phyloP scores from a whole-genome alignment of 2,888 invertebrate species.

The Drosophila fulvimacula region DNA sequence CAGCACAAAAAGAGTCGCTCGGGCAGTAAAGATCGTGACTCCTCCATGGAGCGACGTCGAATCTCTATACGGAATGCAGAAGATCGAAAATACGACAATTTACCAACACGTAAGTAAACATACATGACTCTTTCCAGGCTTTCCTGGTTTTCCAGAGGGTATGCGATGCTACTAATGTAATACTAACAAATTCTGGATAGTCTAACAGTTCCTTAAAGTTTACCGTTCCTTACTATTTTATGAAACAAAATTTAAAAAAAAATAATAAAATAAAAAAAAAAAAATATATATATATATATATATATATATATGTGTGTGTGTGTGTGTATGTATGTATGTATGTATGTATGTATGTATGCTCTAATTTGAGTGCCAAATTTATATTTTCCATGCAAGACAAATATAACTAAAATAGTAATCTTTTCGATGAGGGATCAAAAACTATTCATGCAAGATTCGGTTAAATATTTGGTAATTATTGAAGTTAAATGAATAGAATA shows the following conservation, averaged over 20 bases:
- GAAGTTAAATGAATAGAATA: background rate
- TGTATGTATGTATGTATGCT: no score
- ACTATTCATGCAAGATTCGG: background rate
- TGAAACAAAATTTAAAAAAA: background rate
- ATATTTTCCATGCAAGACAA: background rate
- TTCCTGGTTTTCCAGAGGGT: background rate
- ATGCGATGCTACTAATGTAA: background rate
- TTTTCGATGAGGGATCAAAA: background rate
- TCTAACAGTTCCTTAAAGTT: background rate
- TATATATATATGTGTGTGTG: no score
- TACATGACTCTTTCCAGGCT: background rate
- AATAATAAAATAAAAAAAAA: no score
- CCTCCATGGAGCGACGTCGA: constrained; percentile 74
- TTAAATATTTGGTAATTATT: constrained; percentile 7
- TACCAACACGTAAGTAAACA: constrained; percentile 86
- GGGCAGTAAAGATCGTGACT: constrained; percentile 58
- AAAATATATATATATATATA: no score
- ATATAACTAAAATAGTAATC: background rate
- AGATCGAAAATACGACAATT: constrained; percentile 86
- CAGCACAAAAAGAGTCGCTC: constrained; percentile 51
- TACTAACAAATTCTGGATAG: background rate
- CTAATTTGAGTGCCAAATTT: background rate
- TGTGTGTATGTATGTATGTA: no score
- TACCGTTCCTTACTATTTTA: background rate
- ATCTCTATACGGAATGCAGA: constrained; percentile 86